phyloP scores from a whole-genome alignment of 2,113 vertebrate genomes.

The Heptranchias perlo region DNA sequence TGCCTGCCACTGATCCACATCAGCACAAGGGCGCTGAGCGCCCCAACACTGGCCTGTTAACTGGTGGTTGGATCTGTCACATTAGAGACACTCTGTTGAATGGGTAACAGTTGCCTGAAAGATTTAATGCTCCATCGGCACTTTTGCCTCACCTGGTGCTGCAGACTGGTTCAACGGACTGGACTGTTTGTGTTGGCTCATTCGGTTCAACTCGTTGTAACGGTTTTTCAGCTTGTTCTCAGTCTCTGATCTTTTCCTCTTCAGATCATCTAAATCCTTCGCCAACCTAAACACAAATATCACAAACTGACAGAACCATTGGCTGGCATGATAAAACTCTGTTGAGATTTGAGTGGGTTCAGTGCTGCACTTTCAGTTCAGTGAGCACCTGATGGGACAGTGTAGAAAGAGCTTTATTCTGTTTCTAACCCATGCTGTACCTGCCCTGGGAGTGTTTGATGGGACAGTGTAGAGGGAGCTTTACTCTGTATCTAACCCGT shows the following conservation, averaged over 20 bases:
- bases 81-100: constrained; percentile 36
- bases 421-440: neutral
- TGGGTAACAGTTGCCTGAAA: constrained; percentile 26
- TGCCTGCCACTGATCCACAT: no score
- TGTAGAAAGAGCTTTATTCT: neutral
- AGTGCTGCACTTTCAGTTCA: neutral
- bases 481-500: neutral
- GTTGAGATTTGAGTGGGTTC: no score
- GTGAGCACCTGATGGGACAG: no score
- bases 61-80: neutral
- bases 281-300: constrained; percentile 61
- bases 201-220: neutral
- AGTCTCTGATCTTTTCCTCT: constrained; percentile 64
- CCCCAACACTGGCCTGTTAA: neutral
- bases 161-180: neutral
- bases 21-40: neutral
- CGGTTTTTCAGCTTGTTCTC: constrained; percentile 58
- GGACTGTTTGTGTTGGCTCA: neutral
- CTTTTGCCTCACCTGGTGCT: neutral
- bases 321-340: neutral
- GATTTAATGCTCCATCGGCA: neutral
- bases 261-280: constrained; percentile 65
- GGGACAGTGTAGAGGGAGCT: neutral
- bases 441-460: neutral
- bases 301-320: neutral